A percentile compares a stretch with the other conserved stretches of the same genome.
Evolutionary conservation across 2,113 vertebrate species (phyloP).

Genomic region (Nibea coibor): DNA sequence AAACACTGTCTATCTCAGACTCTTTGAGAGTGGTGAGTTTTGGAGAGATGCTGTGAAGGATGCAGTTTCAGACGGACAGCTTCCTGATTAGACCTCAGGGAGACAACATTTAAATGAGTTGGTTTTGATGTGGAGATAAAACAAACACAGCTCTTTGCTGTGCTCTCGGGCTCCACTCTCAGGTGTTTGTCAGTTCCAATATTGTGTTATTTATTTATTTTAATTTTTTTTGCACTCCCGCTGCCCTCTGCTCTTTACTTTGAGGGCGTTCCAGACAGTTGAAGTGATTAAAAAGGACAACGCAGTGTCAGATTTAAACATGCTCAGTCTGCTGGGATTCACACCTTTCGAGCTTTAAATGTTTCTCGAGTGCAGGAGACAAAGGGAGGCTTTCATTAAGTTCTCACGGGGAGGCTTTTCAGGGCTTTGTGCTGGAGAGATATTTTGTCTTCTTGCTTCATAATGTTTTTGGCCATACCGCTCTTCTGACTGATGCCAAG

Average conservation of each 20-base stretch:
- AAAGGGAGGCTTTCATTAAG: conserved; percentile 33
- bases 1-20: background rate
- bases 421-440: background rate
- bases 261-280: conserved; percentile 21
- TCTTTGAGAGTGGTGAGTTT: background rate
- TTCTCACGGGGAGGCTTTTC: conserved; percentile 36
- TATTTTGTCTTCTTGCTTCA: conserved; percentile 27
- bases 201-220: no score
- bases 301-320: conserved; percentile 45
- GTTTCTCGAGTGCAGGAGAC: conserved; percentile 56
- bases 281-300: conserved; percentile 32
- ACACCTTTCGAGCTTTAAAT: conserved; percentile 28
- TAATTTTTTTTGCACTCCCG: background rate
- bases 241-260: background rate
- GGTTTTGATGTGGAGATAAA: conserved; percentile 4
- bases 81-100: conserved; percentile 8
- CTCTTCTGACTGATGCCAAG: conserved; percentile 30
- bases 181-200: conserved; percentile 34
- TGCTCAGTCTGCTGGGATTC: conserved; percentile 9
- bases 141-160: background rate
- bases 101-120: background rate
- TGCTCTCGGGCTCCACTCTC: conserved; percentile 4
- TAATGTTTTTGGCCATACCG: conserved; percentile 22
- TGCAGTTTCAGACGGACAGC: background rate
- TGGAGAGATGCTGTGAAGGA: background rate